These are phyloP conservation scores for Tenthredo scrophulariae DNA, from an alignment of 2,888 invertebrate species.

Conservation along the genomic window DNA sequence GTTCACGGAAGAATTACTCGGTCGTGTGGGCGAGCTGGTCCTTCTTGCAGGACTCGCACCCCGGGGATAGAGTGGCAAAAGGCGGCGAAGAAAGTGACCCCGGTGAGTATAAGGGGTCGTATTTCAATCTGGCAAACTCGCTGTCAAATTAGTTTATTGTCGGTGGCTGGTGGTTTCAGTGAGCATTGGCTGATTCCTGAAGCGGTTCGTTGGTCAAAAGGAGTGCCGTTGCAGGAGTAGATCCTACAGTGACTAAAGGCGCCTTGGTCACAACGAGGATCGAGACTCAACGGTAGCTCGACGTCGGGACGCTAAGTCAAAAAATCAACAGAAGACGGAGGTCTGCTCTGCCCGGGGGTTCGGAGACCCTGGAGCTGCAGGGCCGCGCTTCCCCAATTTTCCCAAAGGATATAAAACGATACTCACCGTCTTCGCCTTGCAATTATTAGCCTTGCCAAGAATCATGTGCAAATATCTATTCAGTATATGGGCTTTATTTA, in stretches of 20 bases:
- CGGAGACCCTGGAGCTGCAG: constrained; percentile 54
- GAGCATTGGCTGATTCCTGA: constrained; percentile 34
- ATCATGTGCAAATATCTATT: constrained; percentile 33
- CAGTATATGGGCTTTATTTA: not conserved
- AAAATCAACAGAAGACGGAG: constrained; percentile 69
- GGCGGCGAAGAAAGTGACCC: constrained; percentile 34
- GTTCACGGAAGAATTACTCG: constrained; percentile 22
- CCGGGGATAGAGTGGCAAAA: constrained; percentile 45
- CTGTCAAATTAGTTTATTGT: constrained; percentile 56
- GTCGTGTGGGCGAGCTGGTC: constrained; percentile 8
- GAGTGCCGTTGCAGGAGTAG: not conserved
- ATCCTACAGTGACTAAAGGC: constrained; percentile 13
- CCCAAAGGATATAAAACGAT: constrained; percentile 30
- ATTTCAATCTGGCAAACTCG: constrained; percentile 51
- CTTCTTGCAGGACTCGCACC: constrained; percentile 27
- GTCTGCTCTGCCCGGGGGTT: constrained; percentile 56
- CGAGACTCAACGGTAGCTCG: constrained; percentile 63
- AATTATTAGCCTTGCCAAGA: constrained; percentile 39
- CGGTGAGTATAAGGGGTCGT: constrained; percentile 36
- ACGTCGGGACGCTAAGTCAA: constrained; percentile 69
- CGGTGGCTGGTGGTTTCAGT: constrained; percentile 46
- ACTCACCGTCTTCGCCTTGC: constrained; percentile 25
- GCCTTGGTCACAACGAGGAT: constrained; percentile 6
- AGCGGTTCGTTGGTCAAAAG: constrained; percentile 32
- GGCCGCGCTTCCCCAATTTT: constrained; percentile 52